Conservation (phyloP, 2,113 vertebrate species). For the Seriola aureovittata region DNA sequence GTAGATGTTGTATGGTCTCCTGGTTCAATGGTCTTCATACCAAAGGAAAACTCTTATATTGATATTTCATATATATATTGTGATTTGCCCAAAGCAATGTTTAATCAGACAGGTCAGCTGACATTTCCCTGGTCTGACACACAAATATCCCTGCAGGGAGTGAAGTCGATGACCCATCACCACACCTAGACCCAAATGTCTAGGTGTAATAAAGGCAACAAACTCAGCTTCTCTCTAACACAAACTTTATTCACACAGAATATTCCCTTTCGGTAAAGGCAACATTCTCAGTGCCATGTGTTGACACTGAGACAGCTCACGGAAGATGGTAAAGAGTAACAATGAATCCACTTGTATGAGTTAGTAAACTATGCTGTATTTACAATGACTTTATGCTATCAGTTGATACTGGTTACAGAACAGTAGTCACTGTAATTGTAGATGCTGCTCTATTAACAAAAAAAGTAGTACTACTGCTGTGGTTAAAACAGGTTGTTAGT, state of each 20-base stretch:
- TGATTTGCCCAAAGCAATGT: neutral
- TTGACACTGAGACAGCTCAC: too few relatives aligned
- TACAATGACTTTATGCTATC: neutral
- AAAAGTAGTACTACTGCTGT: too few relatives aligned
- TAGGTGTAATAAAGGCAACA: too few relatives aligned
- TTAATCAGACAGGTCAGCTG: neutral
- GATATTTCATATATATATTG: neutral
- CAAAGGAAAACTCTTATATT: neutral
- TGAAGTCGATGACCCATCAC: constrained; percentile 9
- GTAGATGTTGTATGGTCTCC: neutral
- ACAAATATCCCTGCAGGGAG: constrained; percentile 23
- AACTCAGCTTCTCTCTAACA: too few relatives aligned
- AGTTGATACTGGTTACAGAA: neutral
- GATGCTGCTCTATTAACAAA: too few relatives aligned
- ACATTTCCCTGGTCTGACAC: neutral
- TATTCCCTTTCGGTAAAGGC: too few relatives aligned
- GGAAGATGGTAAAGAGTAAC: neutral
- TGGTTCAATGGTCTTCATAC: constrained; percentile 10
- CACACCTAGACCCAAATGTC: neutral
- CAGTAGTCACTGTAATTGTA: too few relatives aligned
- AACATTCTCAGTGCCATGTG: too few relatives aligned
- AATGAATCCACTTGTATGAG: neutral
- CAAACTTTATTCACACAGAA: too few relatives aligned
- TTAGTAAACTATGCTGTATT: neutral
- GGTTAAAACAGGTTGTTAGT: neutral